Evolutionary conservation across 2,888 invertebrate genomes (phyloP).

Genomic region (Folsomia manolachei): DNA sequence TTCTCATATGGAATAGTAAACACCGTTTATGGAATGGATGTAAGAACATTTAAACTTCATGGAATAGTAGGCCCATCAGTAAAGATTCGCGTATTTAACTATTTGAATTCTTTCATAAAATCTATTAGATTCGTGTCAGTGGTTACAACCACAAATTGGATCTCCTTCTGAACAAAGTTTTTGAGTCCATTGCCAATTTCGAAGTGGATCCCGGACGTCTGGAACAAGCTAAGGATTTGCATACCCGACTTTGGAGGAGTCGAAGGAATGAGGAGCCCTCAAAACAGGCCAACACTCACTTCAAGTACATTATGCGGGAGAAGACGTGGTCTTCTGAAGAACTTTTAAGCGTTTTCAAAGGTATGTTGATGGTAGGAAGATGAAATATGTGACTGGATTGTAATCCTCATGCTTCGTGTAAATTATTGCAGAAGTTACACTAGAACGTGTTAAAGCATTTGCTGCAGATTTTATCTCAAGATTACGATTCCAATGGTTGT

Average conservation of each 20-base stretch:
- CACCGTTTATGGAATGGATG: slow-evolving; percentile 80
- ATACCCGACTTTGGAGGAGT: slow-evolving; percentile 77
- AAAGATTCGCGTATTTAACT: slow-evolving; percentile 33
- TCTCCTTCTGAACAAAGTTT: slow-evolving; percentile 76
- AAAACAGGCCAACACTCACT: slow-evolving; percentile 64
- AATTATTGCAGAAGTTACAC: slow-evolving; percentile 66
- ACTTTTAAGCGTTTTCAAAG: slow-evolving; percentile 71
- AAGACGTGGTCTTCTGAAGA: slow-evolving; percentile 86
- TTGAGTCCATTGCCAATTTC: slow-evolving; percentile 78
- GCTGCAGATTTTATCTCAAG: slow-evolving; percentile 74
- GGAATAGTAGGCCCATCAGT: too few relatives aligned
- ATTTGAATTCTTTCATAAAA: slow-evolving; percentile 11
- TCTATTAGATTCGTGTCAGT: slow-evolving; percentile 68
- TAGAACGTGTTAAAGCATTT: slow-evolving; percentile 72
- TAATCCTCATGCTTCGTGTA: not conserved
- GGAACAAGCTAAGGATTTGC: slow-evolving; percentile 79
- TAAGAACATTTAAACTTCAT: slow-evolving; percentile 57
- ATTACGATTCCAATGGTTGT: slow-evolving; percentile 80
- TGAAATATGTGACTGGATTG: too few relatives aligned
- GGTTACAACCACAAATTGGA: slow-evolving; percentile 90
- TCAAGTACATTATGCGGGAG: slow-evolving; percentile 74
- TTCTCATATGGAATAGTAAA: slow-evolving; percentile 72
- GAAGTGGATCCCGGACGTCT: slow-evolving; percentile 77
- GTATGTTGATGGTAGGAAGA: slow-evolving; percentile 61
- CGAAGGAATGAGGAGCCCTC: slow-evolving; percentile 90